Conservation (phyloP, 2,113 vertebrate species). For the Perccottus glenii region DNA sequence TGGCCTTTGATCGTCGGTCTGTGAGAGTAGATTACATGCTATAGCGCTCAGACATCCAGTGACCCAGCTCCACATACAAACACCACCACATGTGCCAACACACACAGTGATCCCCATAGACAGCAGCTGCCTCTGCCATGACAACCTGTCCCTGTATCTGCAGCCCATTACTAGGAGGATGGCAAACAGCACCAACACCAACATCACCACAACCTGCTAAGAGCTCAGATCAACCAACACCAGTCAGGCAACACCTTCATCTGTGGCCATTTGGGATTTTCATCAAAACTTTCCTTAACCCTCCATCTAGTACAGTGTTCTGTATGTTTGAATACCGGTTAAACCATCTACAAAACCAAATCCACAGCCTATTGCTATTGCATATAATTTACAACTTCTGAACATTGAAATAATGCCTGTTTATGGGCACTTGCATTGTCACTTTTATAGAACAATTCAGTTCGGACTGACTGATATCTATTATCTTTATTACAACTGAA, state of each 20-base stretch:
- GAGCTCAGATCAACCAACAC: constrained; percentile 41
- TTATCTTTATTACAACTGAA: too few species aligned
- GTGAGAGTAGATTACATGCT: constrained; percentile 59
- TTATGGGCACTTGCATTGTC: too few species aligned
- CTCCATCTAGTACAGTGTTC: too few species aligned
- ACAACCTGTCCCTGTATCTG: constrained; percentile 51
- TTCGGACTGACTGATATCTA: too few species aligned
- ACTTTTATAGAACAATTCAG: too few species aligned
- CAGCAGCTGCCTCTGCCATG: constrained; percentile 53
- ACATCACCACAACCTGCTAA: constrained; percentile 25
- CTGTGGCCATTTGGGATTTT: neutral
- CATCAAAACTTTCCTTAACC: too few species aligned
- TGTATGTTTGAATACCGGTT: too few species aligned
- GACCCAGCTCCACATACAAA: constrained; percentile 30
- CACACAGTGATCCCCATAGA: constrained; percentile 40
- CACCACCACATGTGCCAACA: constrained; percentile 17
- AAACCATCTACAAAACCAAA: too few species aligned
- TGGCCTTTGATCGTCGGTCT: constrained; percentile 64
- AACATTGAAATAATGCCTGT: too few species aligned
- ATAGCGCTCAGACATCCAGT: constrained; percentile 23
- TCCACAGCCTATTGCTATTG: too few species aligned
- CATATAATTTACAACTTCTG: too few species aligned
- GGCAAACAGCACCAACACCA: constrained; percentile 39
- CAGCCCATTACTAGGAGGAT: constrained; percentile 38
- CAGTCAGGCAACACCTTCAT: constrained; percentile 9